phyloP scores from a whole-genome alignment of 2,113 vertebrate species.

The Eolophus roseicapilla region DNA sequence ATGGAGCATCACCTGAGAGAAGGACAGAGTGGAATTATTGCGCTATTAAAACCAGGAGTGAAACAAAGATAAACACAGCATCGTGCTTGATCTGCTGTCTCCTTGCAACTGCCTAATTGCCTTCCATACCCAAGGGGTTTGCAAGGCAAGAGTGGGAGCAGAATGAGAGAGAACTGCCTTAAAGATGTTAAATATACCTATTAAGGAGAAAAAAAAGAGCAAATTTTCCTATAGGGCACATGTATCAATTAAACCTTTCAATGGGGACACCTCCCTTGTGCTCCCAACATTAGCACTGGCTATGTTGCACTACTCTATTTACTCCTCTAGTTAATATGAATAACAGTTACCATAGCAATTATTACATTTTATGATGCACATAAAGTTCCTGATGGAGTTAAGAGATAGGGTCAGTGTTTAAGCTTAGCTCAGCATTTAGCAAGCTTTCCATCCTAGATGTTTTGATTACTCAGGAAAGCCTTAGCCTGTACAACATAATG shows the following conservation, averaged over 20 bases:
- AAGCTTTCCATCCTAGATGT: slow-evolving; percentile 60
- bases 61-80: slow-evolving; percentile 30
- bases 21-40: slow-evolving; percentile 5
- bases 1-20: not conserved
- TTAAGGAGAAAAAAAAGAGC: not conserved
- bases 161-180: slow-evolving; percentile 41
- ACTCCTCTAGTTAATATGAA: slow-evolving; percentile 65
- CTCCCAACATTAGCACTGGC: not conserved
- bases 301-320: slow-evolving; percentile 58
- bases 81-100: not conserved
- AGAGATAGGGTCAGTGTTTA: slow-evolving; percentile 63
- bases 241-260: slow-evolving; percentile 61
- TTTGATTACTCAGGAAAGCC: slow-evolving; percentile 27
- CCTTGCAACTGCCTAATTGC: slow-evolving; percentile 58
- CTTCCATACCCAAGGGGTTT: slow-evolving; percentile 48
- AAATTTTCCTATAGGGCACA: slow-evolving; percentile 36
- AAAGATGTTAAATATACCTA: slow-evolving; percentile 56
- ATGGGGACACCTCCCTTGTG: slow-evolving; percentile 29
- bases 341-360: slow-evolving; percentile 65
- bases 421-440: slow-evolving; percentile 66
- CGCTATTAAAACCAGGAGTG: slow-evolving; percentile 17
- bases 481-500: slow-evolving; percentile 39
- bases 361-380: slow-evolving; percentile 65
- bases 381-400: slow-evolving; percentile 59
- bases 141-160: slow-evolving; percentile 34